Evolutionary conservation across 2,797 vertebrate genomes (phyloP).

Genomic region (Coregonus ussuriensis): DNA sequence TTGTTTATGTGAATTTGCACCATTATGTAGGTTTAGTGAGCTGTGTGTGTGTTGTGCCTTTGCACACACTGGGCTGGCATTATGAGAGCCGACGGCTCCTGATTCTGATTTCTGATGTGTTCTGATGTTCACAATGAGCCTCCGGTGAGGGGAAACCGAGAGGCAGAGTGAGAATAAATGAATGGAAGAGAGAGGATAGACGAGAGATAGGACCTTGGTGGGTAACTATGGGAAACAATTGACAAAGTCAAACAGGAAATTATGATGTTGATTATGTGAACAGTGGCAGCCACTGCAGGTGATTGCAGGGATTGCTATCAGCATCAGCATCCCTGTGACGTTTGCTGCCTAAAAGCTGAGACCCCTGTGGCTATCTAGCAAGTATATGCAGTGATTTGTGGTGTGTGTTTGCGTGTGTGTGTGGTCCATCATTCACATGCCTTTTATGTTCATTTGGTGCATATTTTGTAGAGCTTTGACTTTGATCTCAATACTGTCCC

Average conservation of each 20-base stretch:
- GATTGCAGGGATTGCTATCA: background rate
- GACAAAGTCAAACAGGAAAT: constrained; percentile 47
- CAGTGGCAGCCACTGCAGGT: background rate
- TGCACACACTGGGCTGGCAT: constrained; percentile 63
- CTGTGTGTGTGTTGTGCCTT: constrained; percentile 33
- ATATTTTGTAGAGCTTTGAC: constrained; percentile 38
- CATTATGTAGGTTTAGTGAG: background rate
- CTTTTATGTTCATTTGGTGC: constrained; percentile 48
- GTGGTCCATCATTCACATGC: constrained; percentile 16
- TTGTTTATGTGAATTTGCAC: background rate
- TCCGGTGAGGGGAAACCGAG: constrained; percentile 76
- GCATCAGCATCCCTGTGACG: background rate
- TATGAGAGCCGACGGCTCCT: constrained; percentile 74
- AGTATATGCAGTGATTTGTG: constrained; percentile 16
- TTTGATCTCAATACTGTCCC: constrained; percentile 63
- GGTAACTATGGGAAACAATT: constrained; percentile 68
- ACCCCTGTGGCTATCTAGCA: background rate
- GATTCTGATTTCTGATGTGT: constrained; percentile 80
- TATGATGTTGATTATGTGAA: constrained; percentile 11
- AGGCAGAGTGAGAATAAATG: constrained; percentile 60
- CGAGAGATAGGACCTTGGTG: constrained; percentile 67
- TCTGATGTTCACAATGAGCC: constrained; percentile 87
- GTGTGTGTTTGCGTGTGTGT: background rate
- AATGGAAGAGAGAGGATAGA: constrained; percentile 43
- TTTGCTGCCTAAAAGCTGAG: background rate